Evolutionary conservation across 2,113 vertebrate species (phyloP), one percentile per base, ranked within the genome.

Genomic region (Chionomys nivalis): DNA sequence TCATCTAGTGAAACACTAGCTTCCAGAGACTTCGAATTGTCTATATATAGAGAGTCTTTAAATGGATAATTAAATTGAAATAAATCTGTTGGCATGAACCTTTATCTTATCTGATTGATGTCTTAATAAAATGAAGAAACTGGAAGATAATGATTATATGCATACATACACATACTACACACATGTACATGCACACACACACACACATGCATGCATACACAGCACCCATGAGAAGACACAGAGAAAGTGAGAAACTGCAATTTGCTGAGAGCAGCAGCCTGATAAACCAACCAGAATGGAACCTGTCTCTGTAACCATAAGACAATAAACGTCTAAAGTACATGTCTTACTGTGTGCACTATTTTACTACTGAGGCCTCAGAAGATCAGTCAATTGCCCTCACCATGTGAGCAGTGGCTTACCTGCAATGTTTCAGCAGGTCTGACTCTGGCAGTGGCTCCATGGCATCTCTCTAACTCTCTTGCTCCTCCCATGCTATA

Each of bases 181-280:
- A 3, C 31, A 24, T 0, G 2, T 23, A 12, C 31, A 16, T 0
- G 2, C 23, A 4, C 24, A 19, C 36, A 24, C 16, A 10, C 23
- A 24, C 1, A 3, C 7, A 6, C 31, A 16, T 0, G 1, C 2
- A 1, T 9, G 3, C 36, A 10, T 1, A 1, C 24, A 9, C 42
- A 16, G 0, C 8, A 23, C 4, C 24, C 12, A 7, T 44, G 39
- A 44, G 6, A 8, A 44, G 24, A 28, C 52, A 58, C 0, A 1
- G 0, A 83, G 2, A 47, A 42, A 16, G 7, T 23, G 12, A n/a
- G 0, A 12, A 47, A 42, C 42, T 44, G 4, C n/a, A 70, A 47
- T 11, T 24, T 3, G 9, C 36, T 21, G 13, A 26, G 26, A 63
- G 2, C 31, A 10, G 1, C 21, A 26, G 58, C 33, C 3, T 19